phyloP scores from a whole-genome alignment of 2,888 invertebrate species.

The Aquatica leii region DNA sequence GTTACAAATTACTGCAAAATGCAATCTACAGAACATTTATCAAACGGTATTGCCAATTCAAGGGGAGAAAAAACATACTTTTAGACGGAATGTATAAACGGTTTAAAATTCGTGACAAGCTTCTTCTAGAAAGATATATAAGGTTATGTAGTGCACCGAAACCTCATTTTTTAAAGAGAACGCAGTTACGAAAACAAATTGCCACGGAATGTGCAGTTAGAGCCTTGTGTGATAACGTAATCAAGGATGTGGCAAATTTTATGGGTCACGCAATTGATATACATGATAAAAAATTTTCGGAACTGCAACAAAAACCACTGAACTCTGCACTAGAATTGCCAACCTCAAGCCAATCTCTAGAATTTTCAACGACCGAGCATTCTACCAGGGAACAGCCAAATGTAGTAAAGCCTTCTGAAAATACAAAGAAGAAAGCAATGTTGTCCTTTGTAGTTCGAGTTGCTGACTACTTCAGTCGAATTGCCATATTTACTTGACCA shows the following conservation, averaged over 20 bases:
- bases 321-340: no score
- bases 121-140: background rate
- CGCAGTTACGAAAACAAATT: background rate
- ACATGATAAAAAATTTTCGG: background rate
- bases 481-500: no score
- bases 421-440: no score
- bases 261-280: conserved; percentile 4
- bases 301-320: no score
- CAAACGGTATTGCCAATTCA: no score
- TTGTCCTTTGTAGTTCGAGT: no score
- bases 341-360: no score
- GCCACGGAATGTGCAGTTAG: background rate
- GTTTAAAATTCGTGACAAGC: background rate
- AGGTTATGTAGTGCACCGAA: background rate
- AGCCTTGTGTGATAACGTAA: background rate
- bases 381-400: no score
- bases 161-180: background rate
- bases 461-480: no score
- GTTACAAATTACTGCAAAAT: background rate
- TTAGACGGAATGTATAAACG: background rate
- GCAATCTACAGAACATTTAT: background rate
- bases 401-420: no score
- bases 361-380: no score
- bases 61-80: no score
- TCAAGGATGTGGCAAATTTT: conserved; percentile 4